Percentiles rank a stretch among this genome's conserved stretches.
Evolutionary conservation across 2,797 vertebrate genomes (phyloP).

Genomic region (Halcyon smyrnensis): DNA sequence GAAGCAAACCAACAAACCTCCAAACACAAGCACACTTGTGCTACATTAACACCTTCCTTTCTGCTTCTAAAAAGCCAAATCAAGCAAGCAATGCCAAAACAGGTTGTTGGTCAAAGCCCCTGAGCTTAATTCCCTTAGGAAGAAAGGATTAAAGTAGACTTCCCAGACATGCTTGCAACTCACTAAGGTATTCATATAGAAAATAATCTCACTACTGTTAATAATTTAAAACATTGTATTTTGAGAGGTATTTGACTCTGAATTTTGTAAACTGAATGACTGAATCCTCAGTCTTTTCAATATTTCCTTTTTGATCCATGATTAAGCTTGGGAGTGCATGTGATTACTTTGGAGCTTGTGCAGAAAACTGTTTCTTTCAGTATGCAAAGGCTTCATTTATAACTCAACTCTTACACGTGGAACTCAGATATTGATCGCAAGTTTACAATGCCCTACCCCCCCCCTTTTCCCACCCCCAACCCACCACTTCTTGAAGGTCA

Average conservation of each 20-base stretch:
- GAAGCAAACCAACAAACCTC: background rate
- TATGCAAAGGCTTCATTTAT: background rate
- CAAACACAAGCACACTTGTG: background rate
- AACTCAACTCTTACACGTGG: background rate
- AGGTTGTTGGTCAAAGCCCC: background rate
- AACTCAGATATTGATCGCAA: background rate
- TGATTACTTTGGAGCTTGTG: background rate
- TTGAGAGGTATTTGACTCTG: background rate
- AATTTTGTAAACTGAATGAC: background rate
- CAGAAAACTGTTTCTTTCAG: background rate
- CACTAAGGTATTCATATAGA: background rate
- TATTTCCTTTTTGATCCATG: background rate
- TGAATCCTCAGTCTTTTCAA: background rate
- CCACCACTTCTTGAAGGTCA: background rate
- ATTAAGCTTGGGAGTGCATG: background rate
- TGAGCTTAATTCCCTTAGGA: background rate
- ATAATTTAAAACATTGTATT: background rate
- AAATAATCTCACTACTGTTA: background rate
- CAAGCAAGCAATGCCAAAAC: background rate
- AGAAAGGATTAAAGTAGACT: background rate
- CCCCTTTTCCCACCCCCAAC: background rate
- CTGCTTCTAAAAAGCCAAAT: background rate
- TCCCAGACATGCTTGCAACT: background rate
- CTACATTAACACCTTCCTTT: background rate
- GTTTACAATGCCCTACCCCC: too few species aligned